Evolutionary conservation across 2,113 vertebrate genomes (phyloP).

Genomic region (Copsychus sechellarum): DNA sequence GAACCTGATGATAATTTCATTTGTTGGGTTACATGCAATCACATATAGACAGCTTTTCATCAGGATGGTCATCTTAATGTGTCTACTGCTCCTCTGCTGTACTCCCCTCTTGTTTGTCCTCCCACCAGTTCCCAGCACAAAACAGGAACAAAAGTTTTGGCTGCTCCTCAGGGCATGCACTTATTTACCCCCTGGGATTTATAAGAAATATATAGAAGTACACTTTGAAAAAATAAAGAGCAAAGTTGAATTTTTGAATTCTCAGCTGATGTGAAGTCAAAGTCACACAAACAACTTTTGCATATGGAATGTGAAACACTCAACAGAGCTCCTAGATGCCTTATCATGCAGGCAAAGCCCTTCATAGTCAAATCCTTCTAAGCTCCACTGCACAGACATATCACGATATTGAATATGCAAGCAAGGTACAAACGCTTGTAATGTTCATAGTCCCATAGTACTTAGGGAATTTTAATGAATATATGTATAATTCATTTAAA

Average conservation of each 20-base stretch:
- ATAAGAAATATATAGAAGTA: not conserved
- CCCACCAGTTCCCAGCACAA: not conserved
- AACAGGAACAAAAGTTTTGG: not conserved
- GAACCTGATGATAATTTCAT: not conserved
- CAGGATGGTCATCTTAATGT: fast-evolving
- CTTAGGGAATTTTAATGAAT: conserved; percentile 38
- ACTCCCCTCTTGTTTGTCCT: not conserved
- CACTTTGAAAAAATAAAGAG: not conserved
- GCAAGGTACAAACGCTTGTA: not conserved
- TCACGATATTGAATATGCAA: not conserved
- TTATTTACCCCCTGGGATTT: not conserved
- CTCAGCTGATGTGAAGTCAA: not conserved
- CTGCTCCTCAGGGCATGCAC: not conserved
- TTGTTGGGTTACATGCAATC: fast-evolving
- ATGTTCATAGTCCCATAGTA: not conserved
- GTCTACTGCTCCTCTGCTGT: not conserved
- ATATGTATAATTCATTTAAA: conserved; percentile 43
- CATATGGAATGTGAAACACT: not conserved
- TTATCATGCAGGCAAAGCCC: not conserved
- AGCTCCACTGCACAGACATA: not conserved
- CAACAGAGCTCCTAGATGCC: not conserved
- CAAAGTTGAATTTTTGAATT: not conserved
- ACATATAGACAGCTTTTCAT: not conserved
- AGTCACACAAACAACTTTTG: not conserved
- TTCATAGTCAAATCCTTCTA: not conserved